These are phyloP conservation scores for Chrysemys picta DNA, from an alignment of 2,113 vertebrate genomes.

Conservation along the genomic window DNA sequence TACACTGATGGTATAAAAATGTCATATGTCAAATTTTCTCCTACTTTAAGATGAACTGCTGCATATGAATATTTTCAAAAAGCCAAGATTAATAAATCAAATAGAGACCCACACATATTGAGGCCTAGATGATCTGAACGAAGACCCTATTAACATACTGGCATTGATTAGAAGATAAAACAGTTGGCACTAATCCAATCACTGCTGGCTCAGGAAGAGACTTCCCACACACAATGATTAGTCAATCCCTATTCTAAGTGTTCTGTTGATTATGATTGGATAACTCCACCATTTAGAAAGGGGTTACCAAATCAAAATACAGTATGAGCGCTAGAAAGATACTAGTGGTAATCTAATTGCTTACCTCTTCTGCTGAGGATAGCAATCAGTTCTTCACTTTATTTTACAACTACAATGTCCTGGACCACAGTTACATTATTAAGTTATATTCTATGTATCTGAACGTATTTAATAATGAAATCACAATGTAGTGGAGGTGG, in stretches of 20 bases:
- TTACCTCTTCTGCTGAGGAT: background rate
- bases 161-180: background rate
- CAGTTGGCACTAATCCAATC: background rate
- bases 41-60: background rate
- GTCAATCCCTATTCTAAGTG: background rate
- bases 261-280: background rate
- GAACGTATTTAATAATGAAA: background rate
- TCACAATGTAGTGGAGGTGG: background rate
- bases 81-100: background rate
- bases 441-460: background rate
- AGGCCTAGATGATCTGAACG: background rate
- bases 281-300: background rate
- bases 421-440: background rate
- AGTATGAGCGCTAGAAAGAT: background rate
- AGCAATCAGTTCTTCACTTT: background rate
- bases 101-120: background rate
- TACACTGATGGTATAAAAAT: background rate
- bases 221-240: background rate
- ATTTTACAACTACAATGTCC: background rate
- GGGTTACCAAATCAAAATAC: background rate
- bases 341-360: background rate
- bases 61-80: background rate
- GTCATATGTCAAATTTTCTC: background rate
- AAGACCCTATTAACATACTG: background rate
- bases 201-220: background rate